phyloP scores from a whole-genome alignment of 2,797 vertebrate species.

The Vipera ursinii region DNA sequence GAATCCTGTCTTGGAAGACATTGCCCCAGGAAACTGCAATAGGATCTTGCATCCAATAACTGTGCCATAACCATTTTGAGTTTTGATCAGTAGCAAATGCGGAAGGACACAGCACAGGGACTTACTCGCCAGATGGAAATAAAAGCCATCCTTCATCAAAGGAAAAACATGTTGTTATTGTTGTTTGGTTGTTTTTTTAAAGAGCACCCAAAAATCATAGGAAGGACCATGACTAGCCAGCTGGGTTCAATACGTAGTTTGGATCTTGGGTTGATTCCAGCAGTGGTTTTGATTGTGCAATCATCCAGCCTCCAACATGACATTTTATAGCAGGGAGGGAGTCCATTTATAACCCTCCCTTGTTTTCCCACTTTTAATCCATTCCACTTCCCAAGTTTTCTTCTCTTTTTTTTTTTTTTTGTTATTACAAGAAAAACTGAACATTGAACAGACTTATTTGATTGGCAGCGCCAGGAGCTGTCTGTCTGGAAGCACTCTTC shows the following conservation, averaged over 20 bases:
- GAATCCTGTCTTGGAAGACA: neutral
- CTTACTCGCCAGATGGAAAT: conserved; percentile 14
- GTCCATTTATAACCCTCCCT: neutral
- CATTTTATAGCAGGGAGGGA: neutral
- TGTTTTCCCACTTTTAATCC: neutral
- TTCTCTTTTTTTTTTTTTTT: neutral
- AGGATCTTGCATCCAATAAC: neutral
- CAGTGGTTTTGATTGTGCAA: neutral
- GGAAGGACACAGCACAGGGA: neutral
- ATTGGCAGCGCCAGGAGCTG: neutral
- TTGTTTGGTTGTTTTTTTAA: neutral
- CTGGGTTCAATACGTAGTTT: neutral
- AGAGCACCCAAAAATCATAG: neutral
- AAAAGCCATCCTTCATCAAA: conserved; percentile 19
- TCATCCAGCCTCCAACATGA: neutral
- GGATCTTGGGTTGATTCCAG: neutral
- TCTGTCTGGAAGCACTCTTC: neutral
- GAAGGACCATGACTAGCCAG: conserved; percentile 1
- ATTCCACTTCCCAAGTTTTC: neutral
- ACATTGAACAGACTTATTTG: neutral
- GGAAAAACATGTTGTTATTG: conserved; percentile 19
- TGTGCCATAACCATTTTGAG: conserved; percentile 16
- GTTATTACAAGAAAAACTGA: neutral
- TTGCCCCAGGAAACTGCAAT: neutral
- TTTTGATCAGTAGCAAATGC: conserved; percentile 30